phyloP scores from a whole-genome alignment of 2,888 invertebrate genomes.

The Sphecodes monilicornis region DNA sequence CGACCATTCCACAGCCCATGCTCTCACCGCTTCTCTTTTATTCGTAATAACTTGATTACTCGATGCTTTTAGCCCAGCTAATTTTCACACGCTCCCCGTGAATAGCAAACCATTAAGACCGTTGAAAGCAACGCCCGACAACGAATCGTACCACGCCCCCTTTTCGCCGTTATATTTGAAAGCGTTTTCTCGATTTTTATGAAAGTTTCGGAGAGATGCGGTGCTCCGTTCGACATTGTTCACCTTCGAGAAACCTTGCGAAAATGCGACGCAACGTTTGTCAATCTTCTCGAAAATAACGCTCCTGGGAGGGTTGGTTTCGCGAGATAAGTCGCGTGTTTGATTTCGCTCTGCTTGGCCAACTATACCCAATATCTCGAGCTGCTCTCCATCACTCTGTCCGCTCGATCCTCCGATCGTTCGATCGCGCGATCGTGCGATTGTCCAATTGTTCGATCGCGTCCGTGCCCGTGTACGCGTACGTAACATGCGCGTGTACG shows the following conservation, averaged over 20 bases:
- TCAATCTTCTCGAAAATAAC: not conserved
- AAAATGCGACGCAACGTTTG: not conserved
- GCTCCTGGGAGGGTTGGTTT: constrained; percentile 23
- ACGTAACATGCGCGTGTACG: too few relatives aligned
- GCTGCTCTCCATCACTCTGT: constrained; percentile 40
- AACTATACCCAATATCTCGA: not conserved
- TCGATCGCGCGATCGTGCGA: not conserved
- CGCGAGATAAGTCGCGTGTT: constrained; percentile 46
- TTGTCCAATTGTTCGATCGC: not conserved
- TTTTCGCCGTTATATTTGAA: constrained; percentile 29
- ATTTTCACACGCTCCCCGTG: constrained; percentile 70
- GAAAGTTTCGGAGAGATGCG: not conserved
- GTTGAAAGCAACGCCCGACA: constrained; percentile 52
- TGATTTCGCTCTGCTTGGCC: not conserved
- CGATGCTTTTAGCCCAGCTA: constrained; percentile 76
- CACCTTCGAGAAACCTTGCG: not conserved
- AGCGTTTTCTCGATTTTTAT: constrained; percentile 29
- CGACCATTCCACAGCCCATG: constrained; percentile 53
- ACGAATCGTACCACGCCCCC: constrained; percentile 20
- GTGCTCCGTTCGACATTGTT: not conserved
- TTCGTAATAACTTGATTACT: constrained; percentile 79
- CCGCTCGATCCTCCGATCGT: not conserved
- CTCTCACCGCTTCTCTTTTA: constrained; percentile 72
- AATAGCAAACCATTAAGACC: constrained; percentile 69
- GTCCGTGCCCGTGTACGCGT: not conserved